Evolutionary conservation across 2,888 invertebrate genomes (phyloP).

Genomic region (Zygaena filipendulae): DNA sequence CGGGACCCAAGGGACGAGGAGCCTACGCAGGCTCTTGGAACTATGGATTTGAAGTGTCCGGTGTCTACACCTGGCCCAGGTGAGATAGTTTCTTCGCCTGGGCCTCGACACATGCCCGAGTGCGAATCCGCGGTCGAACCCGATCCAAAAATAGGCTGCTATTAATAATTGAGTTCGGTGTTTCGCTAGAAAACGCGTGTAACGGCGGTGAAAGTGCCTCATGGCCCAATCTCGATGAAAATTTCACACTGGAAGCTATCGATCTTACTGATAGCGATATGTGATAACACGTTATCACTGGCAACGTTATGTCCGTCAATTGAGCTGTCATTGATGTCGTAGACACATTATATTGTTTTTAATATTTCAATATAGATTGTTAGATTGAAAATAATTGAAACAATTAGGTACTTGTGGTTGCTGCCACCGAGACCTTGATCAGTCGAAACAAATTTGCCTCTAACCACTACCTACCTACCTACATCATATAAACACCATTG

Average conservation of each 20-base stretch:
- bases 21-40: slow-evolving; percentile 99
- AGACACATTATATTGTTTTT: too few relatives aligned
- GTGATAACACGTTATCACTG: slow-evolving; percentile 41
- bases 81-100: slow-evolving; percentile 72
- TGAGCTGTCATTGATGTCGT: background rate
- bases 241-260: slow-evolving; percentile 61
- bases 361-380: too few relatives aligned
- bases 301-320: background rate
- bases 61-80: slow-evolving; percentile 99
- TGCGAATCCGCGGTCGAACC: slow-evolving; percentile 62
- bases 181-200: slow-evolving; percentile 70
- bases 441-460: too few relatives aligned
- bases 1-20: slow-evolving; percentile 97
- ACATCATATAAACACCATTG: too few relatives aligned
- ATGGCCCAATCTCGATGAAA: slow-evolving; percentile 53
- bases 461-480: too few relatives aligned
- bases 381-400: too few relatives aligned
- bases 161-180: slow-evolving; percentile 70
- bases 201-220: slow-evolving; percentile 75
- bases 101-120: slow-evolving; percentile 66
- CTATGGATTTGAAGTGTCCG: slow-evolving; percentile 99
- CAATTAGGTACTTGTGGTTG: too few relatives aligned
- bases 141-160: slow-evolving; percentile 69
- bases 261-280: slow-evolving; percentile 46
- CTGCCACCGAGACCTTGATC: too few relatives aligned